Evolutionary conservation across 2,888 invertebrate species (phyloP).

Genomic region (Acronicta psi): DNA sequence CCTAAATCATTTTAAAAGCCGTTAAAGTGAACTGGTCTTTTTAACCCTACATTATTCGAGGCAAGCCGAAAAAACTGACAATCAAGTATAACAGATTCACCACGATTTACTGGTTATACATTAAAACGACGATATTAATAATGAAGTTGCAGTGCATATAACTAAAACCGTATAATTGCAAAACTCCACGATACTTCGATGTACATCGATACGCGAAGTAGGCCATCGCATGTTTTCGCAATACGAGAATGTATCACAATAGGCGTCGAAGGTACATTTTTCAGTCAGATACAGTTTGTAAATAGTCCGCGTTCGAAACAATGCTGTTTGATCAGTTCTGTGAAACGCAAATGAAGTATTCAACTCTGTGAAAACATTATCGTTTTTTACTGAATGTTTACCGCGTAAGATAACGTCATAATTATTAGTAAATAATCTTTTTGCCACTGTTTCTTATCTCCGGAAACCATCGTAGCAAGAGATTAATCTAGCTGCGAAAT

Average conservation of each 20-base stretch:
- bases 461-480: background rate
- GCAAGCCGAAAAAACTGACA: no score
- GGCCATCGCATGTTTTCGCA: slow-evolving; percentile 58
- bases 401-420: slow-evolving; percentile 6
- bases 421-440: slow-evolving; percentile 5
- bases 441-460: background rate
- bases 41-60: no score
- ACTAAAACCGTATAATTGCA: slow-evolving; percentile 27
- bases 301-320: slow-evolving; percentile 68
- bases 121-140: background rate
- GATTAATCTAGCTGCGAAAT: no score
- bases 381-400: slow-evolving; percentile 19
- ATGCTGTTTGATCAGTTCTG: slow-evolving; percentile 67
- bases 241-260: slow-evolving; percentile 50
- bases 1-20: no score
- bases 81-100: no score
- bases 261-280: slow-evolving; percentile 55
- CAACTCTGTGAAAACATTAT: slow-evolving; percentile 40
- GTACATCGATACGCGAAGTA: slow-evolving; percentile 18
- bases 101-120: no score
- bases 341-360: slow-evolving; percentile 54
- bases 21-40: no score
- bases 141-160: slow-evolving; percentile 15
- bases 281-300: slow-evolving; percentile 67
- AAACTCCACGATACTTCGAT: slow-evolving; percentile 15